These are phyloP conservation scores for Agelaius tricolor DNA, from an alignment of 2,113 vertebrate species.

Conservation along the genomic window DNA sequence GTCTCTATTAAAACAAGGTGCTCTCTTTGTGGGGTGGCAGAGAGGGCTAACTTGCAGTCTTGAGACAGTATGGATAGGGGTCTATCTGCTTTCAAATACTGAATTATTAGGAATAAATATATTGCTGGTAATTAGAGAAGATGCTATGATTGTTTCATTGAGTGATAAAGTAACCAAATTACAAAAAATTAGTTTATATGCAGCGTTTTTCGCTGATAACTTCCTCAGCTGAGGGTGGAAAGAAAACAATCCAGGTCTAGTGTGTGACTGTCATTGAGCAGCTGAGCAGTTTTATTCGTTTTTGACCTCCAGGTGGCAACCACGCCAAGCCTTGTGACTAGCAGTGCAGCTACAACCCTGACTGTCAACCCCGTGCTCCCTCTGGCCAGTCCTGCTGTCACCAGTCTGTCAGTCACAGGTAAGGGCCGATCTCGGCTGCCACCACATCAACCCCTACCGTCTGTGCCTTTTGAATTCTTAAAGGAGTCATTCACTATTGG, in stretches of 20 bases:
- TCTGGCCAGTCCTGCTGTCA: slow-evolving; percentile 88
- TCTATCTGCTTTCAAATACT: background rate
- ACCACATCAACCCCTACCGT: background rate
- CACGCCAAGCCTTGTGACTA: slow-evolving; percentile 98
- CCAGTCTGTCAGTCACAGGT: slow-evolving; percentile 90
- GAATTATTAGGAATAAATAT: background rate
- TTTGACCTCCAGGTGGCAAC: slow-evolving; percentile 87
- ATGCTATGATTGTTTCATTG: background rate
- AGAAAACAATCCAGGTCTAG: background rate
- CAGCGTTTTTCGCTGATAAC: background rate
- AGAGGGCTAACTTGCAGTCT: background rate
- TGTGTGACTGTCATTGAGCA: background rate
- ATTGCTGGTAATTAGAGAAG: background rate
- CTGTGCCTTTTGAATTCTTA: background rate
- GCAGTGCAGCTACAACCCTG: slow-evolving; percentile 92
- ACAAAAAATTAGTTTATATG: background rate
- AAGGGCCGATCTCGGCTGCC: background rate
- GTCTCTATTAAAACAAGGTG: background rate
- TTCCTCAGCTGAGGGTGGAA: background rate
- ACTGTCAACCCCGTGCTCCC: slow-evolving; percentile 95
- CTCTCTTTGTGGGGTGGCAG: background rate
- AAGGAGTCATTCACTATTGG: background rate
- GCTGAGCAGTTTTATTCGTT: slow-evolving; percentile 21
- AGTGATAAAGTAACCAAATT: background rate
- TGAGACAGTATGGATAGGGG: background rate